These are phyloP conservation scores for Drosophila niveifrons DNA, from an alignment of 2,888 invertebrate genomes.

Conservation along the genomic window DNA sequence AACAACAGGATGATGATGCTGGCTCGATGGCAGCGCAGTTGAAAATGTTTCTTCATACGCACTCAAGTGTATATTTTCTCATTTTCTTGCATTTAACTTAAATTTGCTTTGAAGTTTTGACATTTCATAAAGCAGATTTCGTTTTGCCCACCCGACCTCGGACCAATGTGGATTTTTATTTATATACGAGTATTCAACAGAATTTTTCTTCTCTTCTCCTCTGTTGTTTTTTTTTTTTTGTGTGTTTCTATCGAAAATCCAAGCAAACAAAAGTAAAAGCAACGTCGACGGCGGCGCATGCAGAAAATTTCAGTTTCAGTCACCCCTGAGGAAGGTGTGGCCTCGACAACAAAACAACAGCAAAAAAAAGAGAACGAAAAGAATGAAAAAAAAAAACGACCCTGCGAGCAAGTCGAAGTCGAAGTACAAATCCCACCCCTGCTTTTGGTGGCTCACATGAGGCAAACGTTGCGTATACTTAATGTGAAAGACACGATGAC, in stretches of 20 bases:
- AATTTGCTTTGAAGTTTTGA: constrained; percentile 83
- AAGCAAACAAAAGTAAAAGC: constrained; percentile 81
- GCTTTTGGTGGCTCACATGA: constrained; percentile 47
- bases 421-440: constrained; percentile 41
- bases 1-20: constrained; percentile 33
- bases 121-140: constrained; percentile 81
- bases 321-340: constrained; percentile 84
- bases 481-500: constrained; percentile 64
- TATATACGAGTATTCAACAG: constrained; percentile 31
- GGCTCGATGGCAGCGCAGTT: constrained; percentile 44
- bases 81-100: constrained; percentile 80
- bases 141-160: constrained; percentile 48
- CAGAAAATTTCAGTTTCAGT: constrained; percentile 66
- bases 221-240: background rate
- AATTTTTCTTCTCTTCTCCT: constrained; percentile 27
- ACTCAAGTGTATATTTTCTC: constrained; percentile 83
- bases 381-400: constrained; percentile 64
- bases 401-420: constrained; percentile 45
- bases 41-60: constrained; percentile 74
- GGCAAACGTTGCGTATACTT: constrained; percentile 67
- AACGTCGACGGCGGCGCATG: constrained; percentile 54
- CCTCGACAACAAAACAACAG: constrained; percentile 57
- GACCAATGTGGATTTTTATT: constrained; percentile 28
- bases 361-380: constrained; percentile 26
- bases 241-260: constrained; percentile 66